These are phyloP conservation scores for Trilocha varians DNA, from an alignment of 2,888 invertebrate genomes.

Conservation along the genomic window DNA sequence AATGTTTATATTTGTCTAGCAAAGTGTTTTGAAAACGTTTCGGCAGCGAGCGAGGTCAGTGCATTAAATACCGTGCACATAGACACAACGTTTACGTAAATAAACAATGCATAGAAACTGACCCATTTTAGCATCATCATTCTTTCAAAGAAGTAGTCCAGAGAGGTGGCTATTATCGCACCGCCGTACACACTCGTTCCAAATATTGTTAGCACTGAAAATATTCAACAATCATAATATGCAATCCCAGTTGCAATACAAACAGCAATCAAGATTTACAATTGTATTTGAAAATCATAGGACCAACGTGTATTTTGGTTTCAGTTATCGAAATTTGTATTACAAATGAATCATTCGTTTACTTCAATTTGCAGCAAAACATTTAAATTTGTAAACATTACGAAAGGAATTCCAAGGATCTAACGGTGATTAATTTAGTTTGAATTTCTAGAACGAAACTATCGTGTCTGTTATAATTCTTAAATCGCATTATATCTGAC, in stretches of 20 bases:
- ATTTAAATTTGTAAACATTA: neutral
- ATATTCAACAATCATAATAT: neutral
- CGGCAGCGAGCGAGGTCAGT: neutral
- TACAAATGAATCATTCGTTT: neutral
- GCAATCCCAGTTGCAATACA: neutral
- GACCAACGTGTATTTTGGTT: neutral
- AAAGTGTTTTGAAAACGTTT: neutral
- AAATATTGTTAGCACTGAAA: constrained; percentile 77
- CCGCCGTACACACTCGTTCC: constrained; percentile 85
- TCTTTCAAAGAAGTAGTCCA: constrained; percentile 84
- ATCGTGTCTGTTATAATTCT: neutral
- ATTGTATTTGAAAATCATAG: neutral
- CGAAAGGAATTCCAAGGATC: neutral
- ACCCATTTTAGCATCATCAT: constrained; percentile 80
- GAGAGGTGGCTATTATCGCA: constrained; percentile 78
- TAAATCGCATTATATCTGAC: constrained; percentile 1
- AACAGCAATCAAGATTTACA: neutral
- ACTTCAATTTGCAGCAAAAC: neutral
- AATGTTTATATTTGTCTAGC: neutral
- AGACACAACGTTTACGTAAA: neutral
- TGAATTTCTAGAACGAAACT: neutral
- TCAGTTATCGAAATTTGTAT: neutral
- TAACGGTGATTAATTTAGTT: neutral
- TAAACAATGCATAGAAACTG: constrained; percentile 17
- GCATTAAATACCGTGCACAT: neutral